Evolutionary conservation across 2,113 vertebrate genomes (phyloP), one percentile per base, ranked within the genome.

Genomic region (Seriola aureovittata): DNA sequence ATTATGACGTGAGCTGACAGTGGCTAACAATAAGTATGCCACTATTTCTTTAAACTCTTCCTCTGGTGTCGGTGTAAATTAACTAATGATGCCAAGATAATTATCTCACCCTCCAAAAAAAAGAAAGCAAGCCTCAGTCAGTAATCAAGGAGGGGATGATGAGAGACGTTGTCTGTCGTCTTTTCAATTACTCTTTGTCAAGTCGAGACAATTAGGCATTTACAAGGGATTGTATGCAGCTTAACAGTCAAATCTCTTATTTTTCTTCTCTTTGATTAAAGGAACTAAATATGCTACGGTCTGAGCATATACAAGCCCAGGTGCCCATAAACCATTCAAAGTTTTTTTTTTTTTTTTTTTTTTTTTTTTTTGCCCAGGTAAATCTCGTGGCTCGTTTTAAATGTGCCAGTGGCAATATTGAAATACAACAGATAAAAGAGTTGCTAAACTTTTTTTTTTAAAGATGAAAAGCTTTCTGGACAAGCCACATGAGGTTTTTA

Each of bases 351-450:
- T 0, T 21, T 32, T 8, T 21, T 29, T 7, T n/a, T 21, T 46
- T 38, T 4, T 8, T 5, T n/a, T 29, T 7, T 36, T 25, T 70
- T 44, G 38, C 44, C 68, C 44, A 68, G 72, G 42, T 50, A 54
- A 62, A 84, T 87, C 60, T 46, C 2, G 3, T 36, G 40, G 42
- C 23, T 79, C 1, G 1, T 48, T 74, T 71, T 84, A n/a, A 57
- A 48, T 21, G n/a, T 23, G 70, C 81, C 66, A 68, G n/a, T 23
- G 69, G 82, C 77, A 62, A 66, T 57, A 82, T 88, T 75, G 55
- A 81, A 75, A 75, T 74, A 55, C 48, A 82, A 78, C 42, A 78
- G 85, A 80, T 85, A 34, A 66, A 68, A 82, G 58, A 63, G 57
- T 65, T 71, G 58, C 57, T 75, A 59, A 69, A 79, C 62, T 86